Evolutionary conservation across 2,888 invertebrate species (phyloP).

Genomic region (Crossocerus cetratus): DNA sequence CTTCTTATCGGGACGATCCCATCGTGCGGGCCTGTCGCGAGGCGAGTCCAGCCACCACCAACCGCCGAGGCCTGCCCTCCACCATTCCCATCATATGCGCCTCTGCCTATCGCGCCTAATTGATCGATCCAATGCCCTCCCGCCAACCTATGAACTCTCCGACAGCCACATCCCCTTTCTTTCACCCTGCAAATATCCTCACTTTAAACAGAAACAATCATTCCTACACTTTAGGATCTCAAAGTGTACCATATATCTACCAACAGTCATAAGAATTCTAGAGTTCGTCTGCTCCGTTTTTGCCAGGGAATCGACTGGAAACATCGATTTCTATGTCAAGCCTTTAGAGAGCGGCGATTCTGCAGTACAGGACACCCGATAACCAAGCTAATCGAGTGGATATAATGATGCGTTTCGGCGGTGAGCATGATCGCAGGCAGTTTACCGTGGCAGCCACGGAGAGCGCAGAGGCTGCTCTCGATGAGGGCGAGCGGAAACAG

Average conservation of each 20-base stretch:
- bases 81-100: neutral
- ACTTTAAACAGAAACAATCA: neutral
- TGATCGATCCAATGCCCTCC: conserved; percentile 1
- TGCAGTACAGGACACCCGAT: neutral
- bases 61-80: neutral
- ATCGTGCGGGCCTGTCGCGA: conserved; percentile 1
- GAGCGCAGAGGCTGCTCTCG: too few relatives aligned
- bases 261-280: too few relatives aligned
- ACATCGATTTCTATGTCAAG: too few relatives aligned
- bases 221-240: too few relatives aligned
- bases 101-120: conserved; percentile 1
- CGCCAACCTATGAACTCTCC: neutral
- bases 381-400: too few relatives aligned
- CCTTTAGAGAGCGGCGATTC: neutral
- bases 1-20: conserved; percentile 1
- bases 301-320: too few relatives aligned
- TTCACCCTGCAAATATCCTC: neutral
- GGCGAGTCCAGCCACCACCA: neutral
- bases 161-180: neutral
- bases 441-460: too few relatives aligned
- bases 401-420: neutral
- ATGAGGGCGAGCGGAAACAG: conserved; percentile 32
- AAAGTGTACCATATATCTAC: too few relatives aligned
- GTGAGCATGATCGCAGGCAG: neutral
- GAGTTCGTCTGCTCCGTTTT: too few relatives aligned